phyloP scores from a whole-genome alignment of 2,113 vertebrate species.

The Triplophysa rosa region DNA sequence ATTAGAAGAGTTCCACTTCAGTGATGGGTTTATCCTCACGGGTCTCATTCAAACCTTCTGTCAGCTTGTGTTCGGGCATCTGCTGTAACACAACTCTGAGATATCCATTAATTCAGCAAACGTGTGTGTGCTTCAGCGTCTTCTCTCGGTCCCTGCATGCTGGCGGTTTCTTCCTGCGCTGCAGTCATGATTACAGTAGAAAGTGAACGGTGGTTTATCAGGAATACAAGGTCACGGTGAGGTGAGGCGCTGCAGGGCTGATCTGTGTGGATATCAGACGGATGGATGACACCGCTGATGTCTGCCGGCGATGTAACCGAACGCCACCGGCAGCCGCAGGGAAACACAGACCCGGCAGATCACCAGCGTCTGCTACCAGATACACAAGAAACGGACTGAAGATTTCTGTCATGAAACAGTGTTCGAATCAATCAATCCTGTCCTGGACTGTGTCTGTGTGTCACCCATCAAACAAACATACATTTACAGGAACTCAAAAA shows the following conservation, averaged over 20 bases:
- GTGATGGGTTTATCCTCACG: not conserved
- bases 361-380: no score
- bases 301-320: conserved; percentile 34
- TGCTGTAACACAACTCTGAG: conserved; percentile 34
- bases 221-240: not conserved
- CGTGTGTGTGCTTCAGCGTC: conserved; percentile 12
- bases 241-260: not conserved
- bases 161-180: not conserved
- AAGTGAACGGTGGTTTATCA: not conserved
- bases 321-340: conserved; percentile 3
- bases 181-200: no score
- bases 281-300: conserved; percentile 16
- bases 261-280: not conserved
- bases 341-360: not conserved
- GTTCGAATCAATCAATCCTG: no score
- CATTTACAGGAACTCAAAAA: no score
- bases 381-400: no score
- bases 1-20: conserved; percentile 3
- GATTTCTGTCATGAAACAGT: no score
- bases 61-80: conserved; percentile 46
- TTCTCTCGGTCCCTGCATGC: not conserved
- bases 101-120: conserved; percentile 48
- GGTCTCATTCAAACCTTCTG: conserved; percentile 28
- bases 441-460: no score
- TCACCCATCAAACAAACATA: no score